These are phyloP conservation scores for Boleophthalmus pectinirostris DNA, from an alignment of 2,113 vertebrate species.

Conservation along the genomic window DNA sequence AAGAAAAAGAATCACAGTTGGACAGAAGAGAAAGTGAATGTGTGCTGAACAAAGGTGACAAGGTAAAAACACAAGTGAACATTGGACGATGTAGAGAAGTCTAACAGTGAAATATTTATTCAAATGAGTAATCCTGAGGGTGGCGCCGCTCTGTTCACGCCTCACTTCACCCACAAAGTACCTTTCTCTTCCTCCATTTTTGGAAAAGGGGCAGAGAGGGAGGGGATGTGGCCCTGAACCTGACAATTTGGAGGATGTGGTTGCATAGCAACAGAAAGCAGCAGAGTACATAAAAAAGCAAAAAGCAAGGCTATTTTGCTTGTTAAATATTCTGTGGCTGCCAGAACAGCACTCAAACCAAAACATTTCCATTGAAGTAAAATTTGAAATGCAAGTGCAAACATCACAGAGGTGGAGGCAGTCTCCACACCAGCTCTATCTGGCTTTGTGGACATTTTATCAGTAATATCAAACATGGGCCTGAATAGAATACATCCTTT, in stretches of 20 bases:
- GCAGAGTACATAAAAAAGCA: slow-evolving; percentile 64
- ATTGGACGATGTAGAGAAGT: slow-evolving; percentile 37
- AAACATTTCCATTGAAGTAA: slow-evolving; percentile 46
- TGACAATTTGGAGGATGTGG: slow-evolving; percentile 71
- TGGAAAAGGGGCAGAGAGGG: slow-evolving; percentile 26
- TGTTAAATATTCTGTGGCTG: slow-evolving; percentile 68
- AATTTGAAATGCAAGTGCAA: slow-evolving; percentile 52
- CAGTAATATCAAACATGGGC: slow-evolving; percentile 27
- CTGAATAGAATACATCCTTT: slow-evolving; percentile 27
- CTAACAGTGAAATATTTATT: slow-evolving; percentile 64
- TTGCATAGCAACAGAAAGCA: slow-evolving; percentile 76
- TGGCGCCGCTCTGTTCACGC: slow-evolving; percentile 28
- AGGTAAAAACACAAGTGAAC: slow-evolving; percentile 30
- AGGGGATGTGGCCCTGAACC: slow-evolving; percentile 64
- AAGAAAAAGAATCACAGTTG: slow-evolving; percentile 16
- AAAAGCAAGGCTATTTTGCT: slow-evolving; percentile 62
- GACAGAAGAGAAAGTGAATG: slow-evolving; percentile 31
- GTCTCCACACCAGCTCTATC: slow-evolving; percentile 32
- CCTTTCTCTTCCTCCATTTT: slow-evolving; percentile 38
- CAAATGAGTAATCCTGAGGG: slow-evolving; percentile 57
- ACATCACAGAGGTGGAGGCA: slow-evolving; percentile 20
- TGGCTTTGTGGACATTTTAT: slow-evolving; percentile 46
- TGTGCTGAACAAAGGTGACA: slow-evolving; percentile 48
- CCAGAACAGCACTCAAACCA: slow-evolving; percentile 56
- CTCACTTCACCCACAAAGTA: slow-evolving; percentile 50